A percentile compares a stretch with the other conserved stretches of the same genome.
Conservation (phyloP, 2,888 invertebrate genomes). For the Pyralis farinalis region DNA sequence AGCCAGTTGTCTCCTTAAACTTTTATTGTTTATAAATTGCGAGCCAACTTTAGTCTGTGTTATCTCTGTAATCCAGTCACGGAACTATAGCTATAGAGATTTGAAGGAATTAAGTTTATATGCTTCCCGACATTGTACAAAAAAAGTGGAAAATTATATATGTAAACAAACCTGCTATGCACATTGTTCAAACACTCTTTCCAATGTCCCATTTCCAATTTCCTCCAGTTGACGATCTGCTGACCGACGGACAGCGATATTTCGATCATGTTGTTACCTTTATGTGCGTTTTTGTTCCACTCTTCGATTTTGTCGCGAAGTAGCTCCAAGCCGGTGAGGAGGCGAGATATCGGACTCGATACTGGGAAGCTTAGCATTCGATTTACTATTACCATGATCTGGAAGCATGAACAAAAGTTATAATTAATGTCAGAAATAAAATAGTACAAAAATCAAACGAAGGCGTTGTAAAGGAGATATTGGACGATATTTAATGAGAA, state of each 20-base stretch:
- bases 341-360: conserved; percentile 91
- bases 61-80: too few species aligned
- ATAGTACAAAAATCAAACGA: too few species aligned
- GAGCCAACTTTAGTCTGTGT: too few species aligned
- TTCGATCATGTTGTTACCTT: conserved; percentile 89
- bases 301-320: conserved; percentile 91
- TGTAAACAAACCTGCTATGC: conserved; percentile 73
- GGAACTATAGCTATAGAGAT: too few species aligned
- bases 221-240: conserved; percentile 94
- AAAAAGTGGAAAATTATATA: too few species aligned
- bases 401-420: conserved; percentile 37
- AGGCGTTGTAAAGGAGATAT: too few species aligned
- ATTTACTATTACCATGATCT: conserved; percentile 85
- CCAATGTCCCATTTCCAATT: conserved; percentile 94
- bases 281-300: conserved; percentile 96
- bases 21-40: too few species aligned
- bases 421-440: too few species aligned
- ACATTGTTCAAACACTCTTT: conserved; percentile 88
- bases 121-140: too few species aligned
- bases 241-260: conserved; percentile 88
- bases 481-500: too few species aligned
- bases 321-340: conserved; percentile 94
- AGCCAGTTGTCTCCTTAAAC: too few species aligned
- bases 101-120: too few species aligned
- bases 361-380: conserved; percentile 86